Base-by-base conservation (phyloP, 1,140 invertebrate species). In the Formica selysi region DNA sequence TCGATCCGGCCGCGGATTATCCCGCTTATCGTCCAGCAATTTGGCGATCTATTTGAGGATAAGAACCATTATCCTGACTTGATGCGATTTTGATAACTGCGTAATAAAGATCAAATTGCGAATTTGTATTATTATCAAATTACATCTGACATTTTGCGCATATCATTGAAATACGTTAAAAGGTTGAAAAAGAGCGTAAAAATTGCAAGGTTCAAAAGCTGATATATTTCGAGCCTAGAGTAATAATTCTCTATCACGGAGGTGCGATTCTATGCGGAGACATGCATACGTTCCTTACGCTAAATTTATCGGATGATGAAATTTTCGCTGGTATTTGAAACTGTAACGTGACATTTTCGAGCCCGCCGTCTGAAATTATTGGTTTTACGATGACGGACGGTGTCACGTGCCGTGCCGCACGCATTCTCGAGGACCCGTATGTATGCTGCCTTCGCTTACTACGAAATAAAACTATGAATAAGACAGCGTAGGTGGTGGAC, bases 381-480 rank as follows among this genome's bases (percentile, higher is more conserved):
- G 11, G 19, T 59, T 29, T 41, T 11, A 32, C 76, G 38, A 61
- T 70, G 65, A 59, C 78, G 44, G 44, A 59, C 6, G 38, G 38
- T 38, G 11, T 59, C 41, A 44, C 41, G 67, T n/a, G 65, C 38
- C 11, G 36, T 16, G 41, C 13, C 16, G 22, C 29, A 84, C 48
- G 61, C 22, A 85, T 65, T 78, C 61, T 32, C 32, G 59, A 26
- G 13, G 13, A 0, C 13, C n/a, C 36, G 32, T 76, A 22, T 78
- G 13, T 16, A 3, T 51, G 41, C 54, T 51, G 68, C n/a, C 36
- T 65, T 64, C 22, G 5, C 44, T 44, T 38, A 64, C 44, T n/a
- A 41, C 22, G 5, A 80, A 80, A 80, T 85, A 78, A 78, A 67
- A 78, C 73, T 78, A 78, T 78, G 81, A 85, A 76, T 85, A 85